A percentile compares a stretch with the other conserved stretches of the same genome.
These are phyloP conservation scores for Albula glossodonta DNA, from an alignment of 2,113 vertebrate genomes.

Conservation along the genomic window DNA sequence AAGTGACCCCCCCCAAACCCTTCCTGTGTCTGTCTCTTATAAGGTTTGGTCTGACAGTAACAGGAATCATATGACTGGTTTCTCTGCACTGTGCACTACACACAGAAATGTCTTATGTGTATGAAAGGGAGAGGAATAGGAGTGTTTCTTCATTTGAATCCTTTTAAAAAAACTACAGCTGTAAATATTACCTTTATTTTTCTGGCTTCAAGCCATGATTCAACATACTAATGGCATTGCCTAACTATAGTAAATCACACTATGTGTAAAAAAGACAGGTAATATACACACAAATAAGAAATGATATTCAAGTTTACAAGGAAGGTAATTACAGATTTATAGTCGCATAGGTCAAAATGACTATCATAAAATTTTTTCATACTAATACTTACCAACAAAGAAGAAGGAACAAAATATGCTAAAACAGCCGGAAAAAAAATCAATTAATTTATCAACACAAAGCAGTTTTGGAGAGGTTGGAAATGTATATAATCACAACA, in stretches of 20 bases:
- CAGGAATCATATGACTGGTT: constrained; percentile 30
- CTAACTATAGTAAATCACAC: not conserved
- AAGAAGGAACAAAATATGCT: no score
- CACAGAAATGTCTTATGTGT: not conserved
- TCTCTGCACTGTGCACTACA: not conserved
- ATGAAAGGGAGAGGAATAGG: not conserved
- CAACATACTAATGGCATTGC: not conserved
- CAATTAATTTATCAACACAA: no score
- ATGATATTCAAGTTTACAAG: no score
- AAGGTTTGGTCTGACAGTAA: constrained; percentile 2
- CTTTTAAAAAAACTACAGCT: no score
- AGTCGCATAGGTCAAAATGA: no score
- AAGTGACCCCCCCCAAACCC: not conserved
- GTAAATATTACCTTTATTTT: no score
- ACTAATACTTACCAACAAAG: no score
- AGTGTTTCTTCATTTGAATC: not conserved
- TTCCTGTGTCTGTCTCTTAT: constrained; percentile 4
- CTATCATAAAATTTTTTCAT: no score
- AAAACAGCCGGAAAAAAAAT: no score
- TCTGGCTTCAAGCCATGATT: not conserved
- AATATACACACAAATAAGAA: not conserved
- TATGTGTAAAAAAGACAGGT: not conserved
- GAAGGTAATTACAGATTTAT: no score
- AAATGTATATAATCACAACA: no score
- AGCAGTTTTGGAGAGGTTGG: no score